These are phyloP conservation scores for Acromyrmex heyeri DNA, from an alignment of 1,140 invertebrate species.

Conservation along the genomic window DNA sequence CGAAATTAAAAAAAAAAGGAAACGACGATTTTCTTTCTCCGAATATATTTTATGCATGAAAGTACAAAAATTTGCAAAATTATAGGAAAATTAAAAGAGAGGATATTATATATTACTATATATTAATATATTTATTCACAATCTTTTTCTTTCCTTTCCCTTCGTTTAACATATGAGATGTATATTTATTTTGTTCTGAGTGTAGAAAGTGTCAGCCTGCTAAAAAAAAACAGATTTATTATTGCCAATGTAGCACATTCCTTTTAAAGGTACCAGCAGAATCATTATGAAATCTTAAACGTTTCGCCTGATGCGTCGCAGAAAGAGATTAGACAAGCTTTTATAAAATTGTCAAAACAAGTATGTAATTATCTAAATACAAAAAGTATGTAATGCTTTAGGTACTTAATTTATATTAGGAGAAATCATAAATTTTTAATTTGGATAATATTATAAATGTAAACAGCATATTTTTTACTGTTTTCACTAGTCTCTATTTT, in stretches of 20 bases:
- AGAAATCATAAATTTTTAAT: conserved; percentile 32
- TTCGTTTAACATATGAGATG: neutral
- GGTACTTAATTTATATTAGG: conserved; percentile 1
- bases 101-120: no score
- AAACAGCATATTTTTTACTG: neutral
- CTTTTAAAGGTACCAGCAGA: conserved; percentile 69
- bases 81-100: no score
- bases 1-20: no score
- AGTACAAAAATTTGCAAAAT: no score
- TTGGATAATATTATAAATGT: conserved; percentile 5
- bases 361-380: conserved; percentile 60
- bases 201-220: neutral
- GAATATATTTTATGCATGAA: no score
- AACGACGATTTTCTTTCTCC: no score
- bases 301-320: conserved; percentile 74
- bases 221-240: conserved; percentile 9
- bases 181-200: neutral
- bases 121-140: no score
- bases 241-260: conserved; percentile 2
- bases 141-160: neutral
- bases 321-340: conserved; percentile 80
- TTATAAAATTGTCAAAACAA: conserved; percentile 82
- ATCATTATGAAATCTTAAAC: conserved; percentile 79
- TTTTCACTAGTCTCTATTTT: neutral
- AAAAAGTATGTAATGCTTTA: conserved; percentile 71